Percentiles rank a stretch among this genome's conserved stretches.
These are phyloP conservation scores for Pediacus dermestoides DNA, from an alignment of 2,888 invertebrate species.

Conservation along the genomic window DNA sequence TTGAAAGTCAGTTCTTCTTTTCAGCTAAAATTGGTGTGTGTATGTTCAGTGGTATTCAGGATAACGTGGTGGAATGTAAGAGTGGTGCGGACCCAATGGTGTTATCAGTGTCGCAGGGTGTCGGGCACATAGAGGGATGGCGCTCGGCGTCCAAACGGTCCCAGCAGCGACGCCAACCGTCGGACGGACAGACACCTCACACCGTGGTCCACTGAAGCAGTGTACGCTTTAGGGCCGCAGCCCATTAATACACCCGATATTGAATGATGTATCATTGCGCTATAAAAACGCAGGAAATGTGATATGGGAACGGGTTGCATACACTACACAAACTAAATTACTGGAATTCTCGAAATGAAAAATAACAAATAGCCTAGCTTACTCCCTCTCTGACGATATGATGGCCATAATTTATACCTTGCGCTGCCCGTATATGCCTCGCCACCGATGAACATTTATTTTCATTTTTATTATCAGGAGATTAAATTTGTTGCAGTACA, in stretches of 20 bases:
- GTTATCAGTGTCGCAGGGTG: not conserved
- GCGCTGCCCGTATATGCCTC: slow-evolving; percentile 30
- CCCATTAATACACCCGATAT: slow-evolving; percentile 51
- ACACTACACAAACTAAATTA: slow-evolving; percentile 52
- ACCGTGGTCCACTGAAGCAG: slow-evolving; percentile 13
- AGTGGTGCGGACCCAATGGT: no score
- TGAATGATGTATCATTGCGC: slow-evolving; percentile 54
- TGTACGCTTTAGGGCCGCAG: slow-evolving; percentile 11
- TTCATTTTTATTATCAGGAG: slow-evolving; percentile 53
- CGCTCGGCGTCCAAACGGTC: slow-evolving; percentile 9
- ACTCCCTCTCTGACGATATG: slow-evolving; percentile 50
- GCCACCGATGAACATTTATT: slow-evolving; percentile 51
- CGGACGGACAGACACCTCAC: slow-evolving; percentile 9
- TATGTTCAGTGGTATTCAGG: no score
- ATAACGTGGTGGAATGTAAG: no score
- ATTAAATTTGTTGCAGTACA: slow-evolving; percentile 52
- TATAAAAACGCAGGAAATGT: slow-evolving; percentile 54
- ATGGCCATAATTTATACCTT: slow-evolving; percentile 50
- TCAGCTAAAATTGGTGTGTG: no score
- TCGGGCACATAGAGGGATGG: slow-evolving; percentile 2
- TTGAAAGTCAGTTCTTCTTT: no score
- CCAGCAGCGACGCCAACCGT: slow-evolving; percentile 17
- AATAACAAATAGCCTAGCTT: slow-evolving; percentile 53
- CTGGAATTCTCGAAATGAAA: slow-evolving; percentile 53
- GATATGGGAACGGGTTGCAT: slow-evolving; percentile 49